These are phyloP conservation scores for Myotis brandtii DNA, from an alignment of 2,113 vertebrate species.

Conservation along the genomic window DNA sequence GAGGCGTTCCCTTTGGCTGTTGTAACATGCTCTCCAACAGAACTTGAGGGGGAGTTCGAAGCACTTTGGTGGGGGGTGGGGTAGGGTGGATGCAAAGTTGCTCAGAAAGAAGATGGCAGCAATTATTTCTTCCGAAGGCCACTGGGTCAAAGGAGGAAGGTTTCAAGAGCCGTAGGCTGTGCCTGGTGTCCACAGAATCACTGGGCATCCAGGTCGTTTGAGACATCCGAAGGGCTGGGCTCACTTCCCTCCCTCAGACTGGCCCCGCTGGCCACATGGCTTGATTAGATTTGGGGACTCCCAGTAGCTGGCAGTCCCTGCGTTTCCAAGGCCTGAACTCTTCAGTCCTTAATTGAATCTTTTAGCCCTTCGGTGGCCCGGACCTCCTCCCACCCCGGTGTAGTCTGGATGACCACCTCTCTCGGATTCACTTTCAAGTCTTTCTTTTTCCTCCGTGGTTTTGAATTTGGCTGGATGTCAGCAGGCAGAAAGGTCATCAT, in stretches of 20 bases:
- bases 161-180: background rate
- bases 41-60: constrained; percentile 73
- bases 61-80: constrained; percentile 26
- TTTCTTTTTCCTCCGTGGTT: background rate
- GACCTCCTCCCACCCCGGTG: background rate
- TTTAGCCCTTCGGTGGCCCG: background rate
- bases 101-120: constrained; percentile 57
- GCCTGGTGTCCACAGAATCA: background rate
- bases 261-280: background rate
- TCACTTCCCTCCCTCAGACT: background rate
- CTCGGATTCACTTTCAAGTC: background rate
- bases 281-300: constrained; percentile 50
- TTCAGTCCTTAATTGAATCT: background rate
- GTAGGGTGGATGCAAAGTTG: constrained; percentile 51
- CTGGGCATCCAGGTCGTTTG: background rate
- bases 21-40: constrained; percentile 30
- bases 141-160: background rate
- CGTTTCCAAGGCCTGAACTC: constrained; percentile 40
- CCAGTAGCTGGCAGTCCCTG: background rate
- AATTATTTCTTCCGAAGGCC: background rate
- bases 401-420: background rate
- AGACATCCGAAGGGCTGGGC: background rate
- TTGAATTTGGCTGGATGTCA: constrained; percentile 1
- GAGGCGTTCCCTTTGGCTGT: background rate
- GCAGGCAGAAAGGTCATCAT: background rate